A percentile compares a stretch with the other conserved stretches of the same genome.
phyloP scores from a whole-genome alignment of 2,113 vertebrate species.

The Cyprinodon variegatus region DNA sequence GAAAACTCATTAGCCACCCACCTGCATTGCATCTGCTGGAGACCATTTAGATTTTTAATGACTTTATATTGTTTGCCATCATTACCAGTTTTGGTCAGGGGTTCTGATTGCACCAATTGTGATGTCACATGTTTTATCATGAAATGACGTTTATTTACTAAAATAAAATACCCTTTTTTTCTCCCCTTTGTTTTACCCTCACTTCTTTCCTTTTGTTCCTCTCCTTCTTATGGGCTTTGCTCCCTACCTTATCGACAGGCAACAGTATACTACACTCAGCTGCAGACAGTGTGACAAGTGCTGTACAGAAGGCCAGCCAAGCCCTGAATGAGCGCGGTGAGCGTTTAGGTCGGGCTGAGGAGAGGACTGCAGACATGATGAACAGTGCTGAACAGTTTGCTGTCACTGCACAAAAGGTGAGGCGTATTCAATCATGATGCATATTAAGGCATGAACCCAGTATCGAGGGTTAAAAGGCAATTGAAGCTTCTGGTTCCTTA shows the following conservation, averaged over 20 bases:
- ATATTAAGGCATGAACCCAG: background rate
- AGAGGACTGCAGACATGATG: conserved; percentile 95
- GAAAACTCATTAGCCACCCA: conserved; percentile 47
- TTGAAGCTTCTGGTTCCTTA: background rate
- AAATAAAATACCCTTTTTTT: background rate
- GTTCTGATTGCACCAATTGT: conserved; percentile 20
- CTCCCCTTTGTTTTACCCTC: conserved; percentile 12
- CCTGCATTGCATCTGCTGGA: conserved; percentile 23
- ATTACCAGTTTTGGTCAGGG: conserved; percentile 1
- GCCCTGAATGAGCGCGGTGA: conserved; percentile 97
- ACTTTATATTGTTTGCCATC: conserved; percentile 1
- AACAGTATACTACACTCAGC: conserved; percentile 97
- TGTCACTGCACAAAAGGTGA: conserved; percentile 98
- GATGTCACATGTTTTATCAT: conserved; percentile 13
- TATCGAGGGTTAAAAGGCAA: background rate
- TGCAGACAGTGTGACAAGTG: conserved; percentile 95
- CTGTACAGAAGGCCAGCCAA: conserved; percentile 98
- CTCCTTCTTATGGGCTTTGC: background rate
- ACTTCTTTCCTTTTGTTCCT: background rate
- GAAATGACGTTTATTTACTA: background rate
- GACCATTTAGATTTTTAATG: conserved; percentile 20
- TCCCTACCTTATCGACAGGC: conserved; percentile 76
- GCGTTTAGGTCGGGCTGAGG: conserved; percentile 90
- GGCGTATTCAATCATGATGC: conserved; percentile 11
- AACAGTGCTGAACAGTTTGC: conserved; percentile 98